These are phyloP conservation scores for Alethe diademata DNA, from an alignment of 2,113 vertebrate genomes.

Conservation along the genomic window DNA sequence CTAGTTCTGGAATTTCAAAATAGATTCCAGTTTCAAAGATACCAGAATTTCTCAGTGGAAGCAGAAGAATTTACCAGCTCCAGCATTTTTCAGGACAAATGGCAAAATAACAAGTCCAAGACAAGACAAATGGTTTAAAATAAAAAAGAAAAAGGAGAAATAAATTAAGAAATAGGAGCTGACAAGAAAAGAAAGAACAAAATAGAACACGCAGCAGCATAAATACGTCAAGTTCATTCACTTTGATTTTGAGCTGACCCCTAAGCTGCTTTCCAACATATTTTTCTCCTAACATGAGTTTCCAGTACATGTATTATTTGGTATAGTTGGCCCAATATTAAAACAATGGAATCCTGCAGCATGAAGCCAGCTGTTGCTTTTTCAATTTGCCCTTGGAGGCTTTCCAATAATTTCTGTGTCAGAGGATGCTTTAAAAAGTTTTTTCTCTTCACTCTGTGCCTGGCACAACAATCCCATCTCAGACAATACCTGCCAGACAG, in stretches of 20 bases:
- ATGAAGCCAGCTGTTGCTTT: conserved; percentile 38
- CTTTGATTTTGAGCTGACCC: conserved; percentile 28
- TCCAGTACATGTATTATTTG: conserved; percentile 26
- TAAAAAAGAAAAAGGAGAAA: not conserved
- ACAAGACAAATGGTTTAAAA: not conserved
- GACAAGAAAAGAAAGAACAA: not conserved
- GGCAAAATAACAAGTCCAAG: not conserved
- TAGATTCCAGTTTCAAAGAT: conserved; percentile 4
- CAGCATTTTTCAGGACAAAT: not conserved
- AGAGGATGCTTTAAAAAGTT: conserved; percentile 40
- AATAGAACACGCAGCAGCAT: not conserved
- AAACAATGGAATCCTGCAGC: conserved; percentile 45
- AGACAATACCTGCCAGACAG: conserved; percentile 22
- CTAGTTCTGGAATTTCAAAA: conserved; percentile 6
- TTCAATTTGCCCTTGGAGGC: conserved; percentile 52
- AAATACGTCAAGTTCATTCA: not conserved
- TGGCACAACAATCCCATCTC: not conserved
- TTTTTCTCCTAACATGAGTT: conserved; percentile 8
- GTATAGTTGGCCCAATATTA: conserved; percentile 23
- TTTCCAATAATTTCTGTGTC: conserved; percentile 52
- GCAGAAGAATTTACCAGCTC: not conserved
- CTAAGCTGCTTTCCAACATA: conserved; percentile 5
- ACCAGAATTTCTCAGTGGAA: conserved; percentile 15
- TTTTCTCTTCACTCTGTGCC: not conserved
- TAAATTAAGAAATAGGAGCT: conserved; percentile 1